A percentile compares a stretch with the other conserved stretches of the same genome.
Evolutionary conservation across 2,113 vertebrate species (phyloP).

Genomic region (Sphyrna mokarran): DNA sequence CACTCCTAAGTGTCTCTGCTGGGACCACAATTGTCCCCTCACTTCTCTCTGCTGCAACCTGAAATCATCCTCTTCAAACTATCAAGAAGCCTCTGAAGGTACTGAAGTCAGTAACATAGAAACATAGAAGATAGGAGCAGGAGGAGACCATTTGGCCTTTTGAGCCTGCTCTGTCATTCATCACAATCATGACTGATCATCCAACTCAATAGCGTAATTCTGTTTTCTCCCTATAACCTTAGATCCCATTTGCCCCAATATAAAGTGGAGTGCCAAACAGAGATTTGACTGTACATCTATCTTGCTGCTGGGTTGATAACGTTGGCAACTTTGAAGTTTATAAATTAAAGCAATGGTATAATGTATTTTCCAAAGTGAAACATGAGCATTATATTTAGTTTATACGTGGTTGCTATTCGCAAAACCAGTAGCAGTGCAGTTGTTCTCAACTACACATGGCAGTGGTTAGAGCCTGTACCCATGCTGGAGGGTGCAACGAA

Average conservation of each 20-base stretch:
- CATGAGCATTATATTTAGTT: not conserved
- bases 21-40: not conserved
- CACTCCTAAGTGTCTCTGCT: not conserved
- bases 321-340: not conserved
- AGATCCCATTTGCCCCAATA: too few species aligned
- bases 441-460: not conserved
- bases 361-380: not conserved
- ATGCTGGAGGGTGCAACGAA: not conserved
- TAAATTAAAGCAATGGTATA: not conserved
- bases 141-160: too few species aligned
- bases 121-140: too few species aligned
- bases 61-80: not conserved
- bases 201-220: too few species aligned
- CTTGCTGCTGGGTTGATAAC: not conserved
- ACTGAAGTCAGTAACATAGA: not conserved
- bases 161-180: too few species aligned
- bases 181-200: too few species aligned
- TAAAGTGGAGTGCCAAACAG: not conserved
- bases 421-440: not conserved
- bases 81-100: not conserved
- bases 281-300: too few species aligned
- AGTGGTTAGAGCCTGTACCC: too few species aligned
- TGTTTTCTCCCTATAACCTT: too few species aligned
- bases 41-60: not conserved
- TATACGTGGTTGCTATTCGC: not conserved